Evolutionary conservation across 2,888 invertebrate genomes (phyloP), one percentile per base, ranked within the genome.

Genomic region (Lithosia quadra): DNA sequence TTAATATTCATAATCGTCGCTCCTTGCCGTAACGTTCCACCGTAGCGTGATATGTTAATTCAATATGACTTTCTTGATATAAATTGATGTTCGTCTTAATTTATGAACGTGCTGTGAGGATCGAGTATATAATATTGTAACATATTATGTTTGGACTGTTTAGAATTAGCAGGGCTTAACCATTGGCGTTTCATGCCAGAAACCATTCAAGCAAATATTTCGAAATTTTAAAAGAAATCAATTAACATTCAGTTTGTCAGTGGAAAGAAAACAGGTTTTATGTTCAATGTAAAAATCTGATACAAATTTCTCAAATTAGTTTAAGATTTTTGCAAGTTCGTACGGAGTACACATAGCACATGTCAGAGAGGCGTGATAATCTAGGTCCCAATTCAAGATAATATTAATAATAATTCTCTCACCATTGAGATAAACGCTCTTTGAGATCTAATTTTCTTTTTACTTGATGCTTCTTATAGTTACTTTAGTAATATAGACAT

Each of bases 1-100:
- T 94, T 93, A 94, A 94, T 94, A 83, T 83, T 83, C 82, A 83
- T 81, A 85, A 81, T 84, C 85, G 81, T 82, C 82, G 76, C 77
- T 74, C 72, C 78, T 78, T 73, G 72, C 77, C 72, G 74, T 77
- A 75, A 83, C 72, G 74, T 73, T 77, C 78, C 77, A 75, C 76
- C 74, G 74, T 72, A 57, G 74, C 60, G 70, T 72, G 80, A 79
- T 79, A 82, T 82, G 81, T 76, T 84, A 82, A 86, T 86, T 81
- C 79, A 80, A 81, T 84, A 79, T 79, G 86, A 86, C 84, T 79
- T 83, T 73, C 82, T 79, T 77, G 70, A 76, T 73, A 78, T 69
- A 74, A 74, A 77, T 77, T 80, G 65, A 83, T 76, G 76, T 73
- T 39, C 64, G 36, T 67, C 57, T 69, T 70, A 65, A 69, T 71